phyloP scores from a whole-genome alignment of 2,797 vertebrate genomes.

The Loris lydekkerianus region DNA sequence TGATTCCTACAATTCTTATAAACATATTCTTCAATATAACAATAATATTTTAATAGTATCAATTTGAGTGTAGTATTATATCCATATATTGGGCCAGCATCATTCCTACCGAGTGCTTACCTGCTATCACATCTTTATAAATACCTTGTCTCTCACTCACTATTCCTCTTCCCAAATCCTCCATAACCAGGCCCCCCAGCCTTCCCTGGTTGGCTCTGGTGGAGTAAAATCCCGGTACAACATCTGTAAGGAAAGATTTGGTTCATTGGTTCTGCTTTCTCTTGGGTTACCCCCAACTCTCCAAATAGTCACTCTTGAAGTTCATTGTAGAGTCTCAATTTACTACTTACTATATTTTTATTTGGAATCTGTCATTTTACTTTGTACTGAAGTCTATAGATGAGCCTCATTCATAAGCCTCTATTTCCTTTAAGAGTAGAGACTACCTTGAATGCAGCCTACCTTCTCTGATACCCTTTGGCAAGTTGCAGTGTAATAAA shows the following conservation, averaged over 20 bases:
- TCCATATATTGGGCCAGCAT: background rate
- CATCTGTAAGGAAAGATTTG: background rate
- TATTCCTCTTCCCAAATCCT: background rate
- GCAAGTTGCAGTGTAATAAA: background rate
- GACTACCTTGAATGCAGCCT: background rate
- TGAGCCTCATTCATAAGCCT: background rate
- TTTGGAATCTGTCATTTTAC: constrained; percentile 8
- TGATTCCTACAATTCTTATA: background rate
- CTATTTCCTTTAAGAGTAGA: background rate
- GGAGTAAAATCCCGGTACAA: background rate
- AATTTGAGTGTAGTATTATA: background rate
- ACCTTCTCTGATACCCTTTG: background rate
- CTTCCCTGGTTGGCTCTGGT: background rate
- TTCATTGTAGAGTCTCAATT: background rate
- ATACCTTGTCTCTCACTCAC: background rate
- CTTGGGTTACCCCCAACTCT: background rate
- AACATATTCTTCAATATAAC: background rate
- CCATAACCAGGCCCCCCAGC: background rate
- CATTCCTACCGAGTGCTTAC: background rate
- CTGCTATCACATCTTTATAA: background rate
- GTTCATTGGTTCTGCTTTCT: background rate
- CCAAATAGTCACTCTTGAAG: background rate
- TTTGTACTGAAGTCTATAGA: constrained; percentile 9
- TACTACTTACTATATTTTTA: constrained; percentile 26
- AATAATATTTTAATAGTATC: background rate